Base-by-base conservation (phyloP, 2,888 invertebrate species). In the Leptinotarsa tumamoca region DNA sequence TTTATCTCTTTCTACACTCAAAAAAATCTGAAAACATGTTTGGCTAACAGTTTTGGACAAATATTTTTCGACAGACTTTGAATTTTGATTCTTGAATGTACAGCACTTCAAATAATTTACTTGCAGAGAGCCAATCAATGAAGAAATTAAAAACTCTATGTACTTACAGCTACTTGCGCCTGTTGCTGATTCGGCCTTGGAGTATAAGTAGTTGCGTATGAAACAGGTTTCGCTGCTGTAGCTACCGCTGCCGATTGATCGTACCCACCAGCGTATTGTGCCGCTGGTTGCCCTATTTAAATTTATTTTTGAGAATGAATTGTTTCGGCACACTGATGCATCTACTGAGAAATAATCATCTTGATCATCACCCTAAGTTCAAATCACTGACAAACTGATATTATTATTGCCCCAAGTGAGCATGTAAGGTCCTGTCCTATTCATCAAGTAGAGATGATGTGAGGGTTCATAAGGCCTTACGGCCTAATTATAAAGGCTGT, bases 131-230 rank as follows among this genome's bases (percentile, higher is more conserved):
- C 43, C 43, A 43, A 43, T 3, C 3, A 43, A 43, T 43, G 43
- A 43, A 43, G 13, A 43, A 43, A 43, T 43, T 10, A 43, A 15
- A 54, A 56, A 56, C 50, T 27, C 50, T 51, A 71, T 52, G 33
- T 71, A 87, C 87, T 87, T 85, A 89, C 89, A 70, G 87, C 87
- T 75, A 88, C 88, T 83, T 87, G 87, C 23, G 87, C 85, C 83
- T 87, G 88, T 68, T 87, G 88, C 67, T 87, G 87, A 21, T 87
- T 84, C 49, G 87, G 84, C 76, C 89, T 91, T 81, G 93, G 93
- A 51, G 93, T 92, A 85, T 94, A 94, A 15, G 93, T 92, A 14
- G 93, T 92, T 14, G 94, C 93, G 84, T 93, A 93, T 84, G 94
- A 93, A 0, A 94, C 92, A 7, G 94, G 93, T 84, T 94, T 94